Evolutionary conservation across 2,113 vertebrate species (phyloP).

Genomic region (Peromyscus californicus): DNA sequence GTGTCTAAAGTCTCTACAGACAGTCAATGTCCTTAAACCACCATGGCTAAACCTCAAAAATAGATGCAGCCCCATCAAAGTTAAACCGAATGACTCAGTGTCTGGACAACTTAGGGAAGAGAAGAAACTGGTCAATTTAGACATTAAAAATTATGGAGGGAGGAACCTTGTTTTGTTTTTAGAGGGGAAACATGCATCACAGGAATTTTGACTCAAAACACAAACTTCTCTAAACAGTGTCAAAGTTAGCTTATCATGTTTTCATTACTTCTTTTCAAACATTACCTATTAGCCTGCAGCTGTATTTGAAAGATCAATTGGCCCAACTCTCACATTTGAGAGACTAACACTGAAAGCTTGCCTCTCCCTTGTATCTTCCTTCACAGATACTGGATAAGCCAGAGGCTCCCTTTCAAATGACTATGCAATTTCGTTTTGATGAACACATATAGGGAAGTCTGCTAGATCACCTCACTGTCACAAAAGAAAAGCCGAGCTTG

Average conservation of each 20-base stretch:
- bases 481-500: neutral
- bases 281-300: neutral
- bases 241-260: slow-evolving; percentile 27
- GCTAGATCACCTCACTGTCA: neutral
- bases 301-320: neutral
- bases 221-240: slow-evolving; percentile 28
- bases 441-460: neutral
- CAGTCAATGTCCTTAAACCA: slow-evolving; percentile 71
- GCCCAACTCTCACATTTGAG: neutral
- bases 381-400: neutral
- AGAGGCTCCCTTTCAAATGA: neutral
- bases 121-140: slow-evolving; percentile 59
- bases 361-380: neutral
- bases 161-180: slow-evolving; percentile 58
- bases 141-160: slow-evolving; percentile 23
- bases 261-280: slow-evolving; percentile 48
- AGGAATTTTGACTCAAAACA: slow-evolving; percentile 47
- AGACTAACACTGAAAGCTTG: neutral
- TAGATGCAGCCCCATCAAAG: slow-evolving; percentile 77
- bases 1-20: slow-evolving; percentile 69
- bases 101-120: slow-evolving; percentile 70
- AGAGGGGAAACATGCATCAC: neutral
- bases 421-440: neutral
- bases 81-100: slow-evolving; percentile 79
- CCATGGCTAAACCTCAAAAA: slow-evolving; percentile 76